Percentiles rank a stretch among this genome's conserved stretches.
Conservation (phyloP, 1,140 invertebrate genomes). For the Musca vetustissima region DNA sequence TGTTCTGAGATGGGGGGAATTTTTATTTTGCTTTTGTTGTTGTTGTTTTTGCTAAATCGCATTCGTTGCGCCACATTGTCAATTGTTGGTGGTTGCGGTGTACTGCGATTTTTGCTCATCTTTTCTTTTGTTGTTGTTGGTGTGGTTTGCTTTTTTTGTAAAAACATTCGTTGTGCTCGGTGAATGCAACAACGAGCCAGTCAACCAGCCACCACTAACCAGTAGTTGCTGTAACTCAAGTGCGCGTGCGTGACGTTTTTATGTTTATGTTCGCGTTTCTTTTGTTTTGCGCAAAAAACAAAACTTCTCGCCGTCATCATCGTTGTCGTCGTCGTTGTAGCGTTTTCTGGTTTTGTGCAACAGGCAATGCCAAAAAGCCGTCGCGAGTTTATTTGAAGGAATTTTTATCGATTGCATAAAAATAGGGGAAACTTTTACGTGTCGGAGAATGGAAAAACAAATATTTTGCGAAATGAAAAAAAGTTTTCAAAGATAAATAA, state of each 20-base stretch:
- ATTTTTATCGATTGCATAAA: neutral
- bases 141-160: neutral
- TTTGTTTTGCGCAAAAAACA: slow-evolving; percentile 1
- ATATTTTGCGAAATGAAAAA: too few species aligned
- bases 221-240: slow-evolving; percentile 48
- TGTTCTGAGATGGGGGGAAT: neutral
- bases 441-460: too few species aligned
- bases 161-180: neutral
- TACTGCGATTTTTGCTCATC: too few species aligned
- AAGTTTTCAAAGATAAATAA: too few species aligned
- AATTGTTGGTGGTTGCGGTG: too few species aligned
- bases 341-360: slow-evolving; percentile 13
- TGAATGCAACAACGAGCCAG: slow-evolving; percentile 5
- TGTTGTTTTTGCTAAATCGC: slow-evolving; percentile 42
- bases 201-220: too few species aligned
- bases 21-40: slow-evolving; percentile 34
- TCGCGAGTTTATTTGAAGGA: neutral
- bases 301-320: slow-evolving; percentile 4
- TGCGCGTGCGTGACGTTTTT: slow-evolving; percentile 44
- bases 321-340: neutral
- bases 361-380: neutral
- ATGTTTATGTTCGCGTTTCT: slow-evolving; percentile 19
- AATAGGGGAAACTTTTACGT: too few species aligned
- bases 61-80: slow-evolving; percentile 29
- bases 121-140: too few species aligned